Conservation (phyloP, 2,888 invertebrate species). For the Pandemis cinnamomeana region DNA sequence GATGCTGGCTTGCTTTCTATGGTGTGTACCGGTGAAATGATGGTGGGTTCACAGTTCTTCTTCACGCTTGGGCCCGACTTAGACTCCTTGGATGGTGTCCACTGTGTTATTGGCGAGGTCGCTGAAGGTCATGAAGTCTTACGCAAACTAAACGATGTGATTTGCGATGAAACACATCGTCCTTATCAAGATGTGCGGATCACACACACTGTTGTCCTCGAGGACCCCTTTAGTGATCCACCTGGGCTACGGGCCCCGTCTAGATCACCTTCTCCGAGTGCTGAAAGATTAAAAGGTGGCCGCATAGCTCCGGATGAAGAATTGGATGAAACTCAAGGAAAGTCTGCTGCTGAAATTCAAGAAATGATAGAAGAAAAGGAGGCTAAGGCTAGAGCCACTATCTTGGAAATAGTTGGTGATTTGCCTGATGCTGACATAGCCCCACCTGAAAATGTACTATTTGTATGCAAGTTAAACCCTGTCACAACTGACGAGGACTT, state of each 20-base stretch:
- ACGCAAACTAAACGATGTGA: constrained; percentile 95
- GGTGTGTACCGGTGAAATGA: constrained; percentile 96
- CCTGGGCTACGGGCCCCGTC: constrained; percentile 90
- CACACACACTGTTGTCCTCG: constrained; percentile 97
- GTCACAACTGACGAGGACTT: constrained; percentile 98
- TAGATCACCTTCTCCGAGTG: constrained; percentile 94
- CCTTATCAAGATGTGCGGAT: constrained; percentile 98
- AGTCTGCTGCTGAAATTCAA: constrained; percentile 92
- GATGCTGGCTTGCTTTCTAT: constrained; percentile 95
- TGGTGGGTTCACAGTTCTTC: constrained; percentile 98
- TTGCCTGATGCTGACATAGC: constrained; percentile 98
- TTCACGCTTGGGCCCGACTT: constrained; percentile 95
- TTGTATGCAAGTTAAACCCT: constrained; percentile 99
- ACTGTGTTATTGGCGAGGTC: constrained; percentile 98
- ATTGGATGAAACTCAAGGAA: constrained; percentile 95
- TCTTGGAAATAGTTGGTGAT: constrained; percentile 99
- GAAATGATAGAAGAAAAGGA: constrained; percentile 96
- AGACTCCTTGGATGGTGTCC: constrained; percentile 94
- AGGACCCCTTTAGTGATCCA: constrained; percentile 98
- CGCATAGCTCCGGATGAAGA: constrained; percentile 97
- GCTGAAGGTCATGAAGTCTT: constrained; percentile 95
- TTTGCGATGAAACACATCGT: constrained; percentile 94
- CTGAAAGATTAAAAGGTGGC: constrained; percentile 91
- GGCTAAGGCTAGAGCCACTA: constrained; percentile 98
- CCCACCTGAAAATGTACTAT: constrained; percentile 99